Percentiles rank a stretch among this genome's conserved stretches.
These are phyloP conservation scores for Diploptera punctata DNA, from an alignment of 2,888 invertebrate genomes.

Conservation along the genomic window DNA sequence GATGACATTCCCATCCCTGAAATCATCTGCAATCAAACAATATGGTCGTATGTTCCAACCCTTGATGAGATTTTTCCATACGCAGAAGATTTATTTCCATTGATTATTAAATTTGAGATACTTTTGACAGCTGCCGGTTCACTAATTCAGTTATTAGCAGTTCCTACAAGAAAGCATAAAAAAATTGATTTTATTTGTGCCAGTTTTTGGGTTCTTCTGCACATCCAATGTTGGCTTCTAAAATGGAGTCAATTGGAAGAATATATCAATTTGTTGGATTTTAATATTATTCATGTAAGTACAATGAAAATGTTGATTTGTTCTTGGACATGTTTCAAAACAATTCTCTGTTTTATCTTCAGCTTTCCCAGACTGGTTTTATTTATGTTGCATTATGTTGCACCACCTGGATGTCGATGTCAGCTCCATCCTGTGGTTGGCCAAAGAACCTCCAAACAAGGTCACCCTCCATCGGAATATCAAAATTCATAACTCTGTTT, in stretches of 20 bases:
- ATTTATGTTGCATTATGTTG: too few relatives aligned
- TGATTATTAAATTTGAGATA: not conserved
- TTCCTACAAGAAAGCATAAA: not conserved
- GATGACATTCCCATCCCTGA: not conserved
- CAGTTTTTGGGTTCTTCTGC: not conserved
- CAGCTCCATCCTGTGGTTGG: too few relatives aligned
- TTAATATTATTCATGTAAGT: constrained; percentile 49
- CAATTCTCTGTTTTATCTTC: too few relatives aligned
- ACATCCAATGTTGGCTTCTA: not conserved
- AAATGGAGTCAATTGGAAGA: constrained; percentile 1
- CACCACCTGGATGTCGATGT: too few relatives aligned
- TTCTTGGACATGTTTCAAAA: too few relatives aligned
- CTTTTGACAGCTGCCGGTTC: not conserved
- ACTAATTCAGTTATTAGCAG: not conserved
- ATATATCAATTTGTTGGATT: constrained; percentile 11
- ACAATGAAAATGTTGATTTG: too few relatives aligned
- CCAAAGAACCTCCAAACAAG: too few relatives aligned
- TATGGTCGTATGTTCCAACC: not conserved
- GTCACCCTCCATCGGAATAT: too few relatives aligned
- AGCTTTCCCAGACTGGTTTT: too few relatives aligned
- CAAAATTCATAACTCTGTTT: too few relatives aligned
- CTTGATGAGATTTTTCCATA: not conserved
- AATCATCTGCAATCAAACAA: not conserved
- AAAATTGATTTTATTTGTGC: not conserved
- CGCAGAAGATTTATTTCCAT: not conserved